phyloP scores from a whole-genome alignment of 2,797 vertebrate species.

The Tapirus indicus region DNA sequence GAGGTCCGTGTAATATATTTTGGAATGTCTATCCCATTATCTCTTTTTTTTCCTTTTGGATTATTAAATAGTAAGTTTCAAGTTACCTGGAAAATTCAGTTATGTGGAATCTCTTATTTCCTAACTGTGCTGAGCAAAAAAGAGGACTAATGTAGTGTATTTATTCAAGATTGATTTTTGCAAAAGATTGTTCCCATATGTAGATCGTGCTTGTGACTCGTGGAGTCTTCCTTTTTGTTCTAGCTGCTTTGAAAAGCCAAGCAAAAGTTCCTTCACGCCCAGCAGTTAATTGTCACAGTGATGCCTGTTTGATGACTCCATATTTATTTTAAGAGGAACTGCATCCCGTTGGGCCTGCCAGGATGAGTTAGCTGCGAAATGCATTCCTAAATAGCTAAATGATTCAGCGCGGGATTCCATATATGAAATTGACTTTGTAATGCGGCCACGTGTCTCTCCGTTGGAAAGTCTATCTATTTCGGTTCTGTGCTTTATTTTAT shows the following conservation, averaged over 20 bases:
- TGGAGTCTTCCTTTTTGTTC: constrained; percentile 69
- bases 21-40: neutral
- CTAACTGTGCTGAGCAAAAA: constrained; percentile 11
- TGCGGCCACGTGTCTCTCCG: constrained; percentile 70
- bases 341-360: constrained; percentile 79
- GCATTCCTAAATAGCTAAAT: constrained; percentile 80
- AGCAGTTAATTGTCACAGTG: constrained; percentile 80
- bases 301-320: constrained; percentile 81
- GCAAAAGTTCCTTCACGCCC: constrained; percentile 76
- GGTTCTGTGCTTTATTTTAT: constrained; percentile 77
- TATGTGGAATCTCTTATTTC: neutral
- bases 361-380: constrained; percentile 80
- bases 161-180: constrained; percentile 71
- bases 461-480: constrained; percentile 79
- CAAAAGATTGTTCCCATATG: constrained; percentile 49
- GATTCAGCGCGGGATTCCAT: constrained; percentile 77
- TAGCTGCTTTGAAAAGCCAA: constrained; percentile 75
- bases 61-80: neutral
- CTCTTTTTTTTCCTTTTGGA: neutral
- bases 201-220: constrained; percentile 58
- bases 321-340: constrained; percentile 84
- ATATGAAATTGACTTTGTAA: constrained; percentile 80
- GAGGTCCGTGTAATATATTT: neutral
- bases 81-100: constrained; percentile 34
- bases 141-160: neutral